phyloP scores from a whole-genome alignment of 37 sponge, comb jelly and placozoan species.

The Cladorhizidae sp. region DNA sequence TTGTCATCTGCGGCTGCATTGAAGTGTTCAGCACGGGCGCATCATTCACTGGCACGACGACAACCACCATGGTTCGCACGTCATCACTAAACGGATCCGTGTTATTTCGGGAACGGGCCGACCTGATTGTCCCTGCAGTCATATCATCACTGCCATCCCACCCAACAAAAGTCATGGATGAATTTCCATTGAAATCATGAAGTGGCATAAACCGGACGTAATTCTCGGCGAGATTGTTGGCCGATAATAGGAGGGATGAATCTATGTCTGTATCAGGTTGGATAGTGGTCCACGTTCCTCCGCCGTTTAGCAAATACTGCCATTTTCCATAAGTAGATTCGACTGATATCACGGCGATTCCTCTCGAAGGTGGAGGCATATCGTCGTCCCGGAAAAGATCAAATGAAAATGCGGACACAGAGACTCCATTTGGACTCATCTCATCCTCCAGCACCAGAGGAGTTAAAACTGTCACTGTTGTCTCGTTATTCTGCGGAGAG shows the following conservation, averaged over 20 bases:
- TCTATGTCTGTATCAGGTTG: constrained; percentile 13
- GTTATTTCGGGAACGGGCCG: constrained; percentile 14
- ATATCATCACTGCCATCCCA: constrained; percentile 83
- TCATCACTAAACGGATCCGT: constrained; percentile 74
- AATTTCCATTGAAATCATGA: constrained; percentile 68
- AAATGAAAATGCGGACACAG: constrained; percentile 56
- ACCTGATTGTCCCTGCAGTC: constrained; percentile 48
- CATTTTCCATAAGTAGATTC: constrained; percentile 74
- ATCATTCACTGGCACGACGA: constrained; percentile 86
- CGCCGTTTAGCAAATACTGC: constrained; percentile 42
- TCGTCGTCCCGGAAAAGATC: constrained; percentile 83
- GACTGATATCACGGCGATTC: constrained; percentile 75
- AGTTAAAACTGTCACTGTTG: constrained; percentile 24
- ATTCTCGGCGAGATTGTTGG: constrained; percentile 27
- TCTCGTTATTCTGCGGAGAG: constrained; percentile 72
- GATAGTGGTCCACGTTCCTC: constrained; percentile 34
- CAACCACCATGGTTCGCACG: constrained; percentile 43
- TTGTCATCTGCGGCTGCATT: constrained; percentile 50
- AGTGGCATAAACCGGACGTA: constrained; percentile 81
- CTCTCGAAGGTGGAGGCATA: constrained; percentile 25
- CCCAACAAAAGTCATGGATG: constrained; percentile 74
- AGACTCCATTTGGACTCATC: constrained; percentile 37
- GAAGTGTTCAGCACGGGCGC: constrained; percentile 74
- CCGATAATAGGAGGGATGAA: constrained; percentile 59
- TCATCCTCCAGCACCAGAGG: constrained; percentile 79